Conservation (phyloP, 1,140 invertebrate genomes). For the Lepidurus arcticus region DNA sequence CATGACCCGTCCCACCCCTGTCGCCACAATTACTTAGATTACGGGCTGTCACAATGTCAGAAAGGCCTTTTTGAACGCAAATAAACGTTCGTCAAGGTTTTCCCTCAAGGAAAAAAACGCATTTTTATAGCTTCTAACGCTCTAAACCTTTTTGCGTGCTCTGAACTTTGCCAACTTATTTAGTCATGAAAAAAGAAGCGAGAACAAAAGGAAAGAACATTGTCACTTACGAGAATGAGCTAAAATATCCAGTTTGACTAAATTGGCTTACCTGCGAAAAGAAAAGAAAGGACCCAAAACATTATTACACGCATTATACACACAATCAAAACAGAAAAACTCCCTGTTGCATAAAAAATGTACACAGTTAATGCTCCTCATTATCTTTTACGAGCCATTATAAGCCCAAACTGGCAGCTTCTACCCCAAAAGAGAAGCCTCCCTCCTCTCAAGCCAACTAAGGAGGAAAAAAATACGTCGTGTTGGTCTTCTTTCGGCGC, state of each 20-base stretch:
- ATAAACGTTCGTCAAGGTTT: neutral
- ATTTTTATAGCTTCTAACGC: neutral
- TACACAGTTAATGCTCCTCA: neutral
- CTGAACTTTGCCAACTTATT: neutral
- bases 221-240: neutral
- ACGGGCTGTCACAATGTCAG: neutral
- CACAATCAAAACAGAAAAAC: neutral
- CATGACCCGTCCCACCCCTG: conserved; percentile 5
- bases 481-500: too few relatives aligned
- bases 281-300: neutral
- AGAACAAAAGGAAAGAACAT: neutral
- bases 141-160: neutral
- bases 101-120: neutral
- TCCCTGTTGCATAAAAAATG: neutral
- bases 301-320: conserved; percentile 1
- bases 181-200: neutral
- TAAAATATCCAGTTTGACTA: neutral
- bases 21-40: conserved; percentile 22
- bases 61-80: neutral
- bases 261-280: neutral
- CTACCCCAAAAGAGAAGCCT: neutral
- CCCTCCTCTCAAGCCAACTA: neutral
- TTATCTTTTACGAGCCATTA: neutral
- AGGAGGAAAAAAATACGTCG: neutral
- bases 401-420: neutral